Evolutionary conservation across 2,113 vertebrate species (phyloP).

Genomic region (Laticauda laticaudata): DNA sequence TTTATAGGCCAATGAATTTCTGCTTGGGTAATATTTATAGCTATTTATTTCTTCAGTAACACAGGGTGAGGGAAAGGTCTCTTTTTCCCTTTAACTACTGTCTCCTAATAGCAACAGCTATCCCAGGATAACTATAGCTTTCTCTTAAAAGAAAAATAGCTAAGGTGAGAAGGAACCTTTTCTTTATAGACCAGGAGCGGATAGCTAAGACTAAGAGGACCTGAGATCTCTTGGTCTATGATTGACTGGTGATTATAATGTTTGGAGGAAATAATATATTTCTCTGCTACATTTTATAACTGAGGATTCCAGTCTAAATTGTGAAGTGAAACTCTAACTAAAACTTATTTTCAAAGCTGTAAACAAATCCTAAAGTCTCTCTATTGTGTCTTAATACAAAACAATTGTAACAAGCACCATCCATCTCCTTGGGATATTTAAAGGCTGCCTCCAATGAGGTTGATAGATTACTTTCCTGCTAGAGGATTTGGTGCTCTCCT

Average conservation of each 20-base stretch:
- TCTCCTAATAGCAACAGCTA: too few relatives aligned
- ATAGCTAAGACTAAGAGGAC: background rate
- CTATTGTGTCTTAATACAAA: background rate
- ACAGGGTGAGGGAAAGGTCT: background rate
- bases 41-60: background rate
- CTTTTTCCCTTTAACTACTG: background rate
- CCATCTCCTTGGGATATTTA: background rate
- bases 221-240: background rate
- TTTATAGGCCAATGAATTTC: background rate
- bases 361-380: background rate
- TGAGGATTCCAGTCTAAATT: background rate
- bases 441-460: background rate
- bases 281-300: background rate
- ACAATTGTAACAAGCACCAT: background rate
- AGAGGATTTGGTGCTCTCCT: background rate
- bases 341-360: background rate
- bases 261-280: background rate
- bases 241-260: background rate
- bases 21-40: background rate
- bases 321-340: background rate
- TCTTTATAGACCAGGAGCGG: background rate
- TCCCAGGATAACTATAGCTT: background rate
- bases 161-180: background rate
- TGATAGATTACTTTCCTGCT: background rate
- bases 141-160: too few relatives aligned